These are phyloP conservation scores for Telmatochromis sp. DNA, from an alignment of 2,113 vertebrate species.

Conservation along the genomic window DNA sequence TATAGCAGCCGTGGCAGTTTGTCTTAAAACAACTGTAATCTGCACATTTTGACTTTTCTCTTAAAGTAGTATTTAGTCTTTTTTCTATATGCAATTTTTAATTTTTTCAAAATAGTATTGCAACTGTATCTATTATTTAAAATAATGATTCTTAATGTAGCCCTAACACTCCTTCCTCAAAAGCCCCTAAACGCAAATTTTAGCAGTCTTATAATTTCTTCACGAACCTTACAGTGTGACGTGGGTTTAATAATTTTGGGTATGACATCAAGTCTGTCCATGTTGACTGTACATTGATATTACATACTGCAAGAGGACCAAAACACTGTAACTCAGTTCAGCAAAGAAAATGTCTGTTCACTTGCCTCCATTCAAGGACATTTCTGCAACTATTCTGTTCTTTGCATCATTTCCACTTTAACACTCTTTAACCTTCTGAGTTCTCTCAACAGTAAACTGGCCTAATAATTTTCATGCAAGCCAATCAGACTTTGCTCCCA, in stretches of 20 bases:
- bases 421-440: neutral
- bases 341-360: neutral
- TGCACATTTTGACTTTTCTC: neutral
- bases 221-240: rapidly evolving
- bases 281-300: neutral
- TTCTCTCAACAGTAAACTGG: neutral
- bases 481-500: neutral
- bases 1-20: neutral
- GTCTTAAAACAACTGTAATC: neutral
- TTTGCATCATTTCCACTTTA: neutral
- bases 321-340: neutral
- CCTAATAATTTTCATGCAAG: neutral
- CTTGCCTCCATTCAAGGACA: rapidly evolving
- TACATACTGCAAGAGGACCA: neutral
- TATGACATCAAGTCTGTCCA: neutral
- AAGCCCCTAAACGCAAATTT: rapidly evolving
- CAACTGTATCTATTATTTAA: rapidly evolving
- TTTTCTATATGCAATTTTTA: rapidly evolving
- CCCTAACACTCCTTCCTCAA: neutral
- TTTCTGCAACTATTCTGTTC: neutral
- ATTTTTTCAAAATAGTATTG: neutral
- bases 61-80: neutral
- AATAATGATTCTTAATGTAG: neutral
- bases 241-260: neutral
- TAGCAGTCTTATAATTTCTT: rapidly evolving